These are phyloP conservation scores for Drymonia ruficornis DNA, from an alignment of 2,888 invertebrate species.

Conservation along the genomic window DNA sequence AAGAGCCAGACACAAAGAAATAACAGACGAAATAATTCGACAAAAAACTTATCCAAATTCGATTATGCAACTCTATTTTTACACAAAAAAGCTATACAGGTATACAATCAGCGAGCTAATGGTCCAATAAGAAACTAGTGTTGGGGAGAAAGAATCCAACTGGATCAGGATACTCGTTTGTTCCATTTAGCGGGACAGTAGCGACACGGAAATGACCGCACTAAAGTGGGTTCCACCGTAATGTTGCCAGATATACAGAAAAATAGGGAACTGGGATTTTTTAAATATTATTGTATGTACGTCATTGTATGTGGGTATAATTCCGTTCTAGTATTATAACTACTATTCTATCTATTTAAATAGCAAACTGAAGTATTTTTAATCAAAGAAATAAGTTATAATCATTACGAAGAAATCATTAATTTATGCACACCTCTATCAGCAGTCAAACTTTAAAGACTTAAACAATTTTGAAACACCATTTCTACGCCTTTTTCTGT, in stretches of 20 bases:
- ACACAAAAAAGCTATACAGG: not conserved
- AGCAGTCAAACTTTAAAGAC: too few species aligned
- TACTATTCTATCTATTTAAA: too few species aligned
- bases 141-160: not conserved
- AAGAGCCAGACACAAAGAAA: not conserved
- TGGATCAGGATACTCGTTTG: constrained; percentile 39
- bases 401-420: too few species aligned
- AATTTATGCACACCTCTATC: too few species aligned
- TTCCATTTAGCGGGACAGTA: constrained; percentile 48
- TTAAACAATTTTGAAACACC: too few species aligned
- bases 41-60: not conserved
- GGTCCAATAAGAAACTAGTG: not conserved
- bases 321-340: too few species aligned
- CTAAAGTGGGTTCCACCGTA: not conserved
- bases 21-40: not conserved
- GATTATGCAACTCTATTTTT: not conserved
- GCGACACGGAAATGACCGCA: constrained; percentile 57
- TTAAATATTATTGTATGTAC: not conserved
- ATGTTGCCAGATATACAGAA: not conserved
- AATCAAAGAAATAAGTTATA: too few species aligned
- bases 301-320: too few species aligned
- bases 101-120: not conserved
- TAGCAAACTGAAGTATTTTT: too few species aligned
- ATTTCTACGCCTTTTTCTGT: too few species aligned
- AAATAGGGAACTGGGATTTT: not conserved